A percentile compares a stretch with the other conserved stretches of the same genome.
Conservation (phyloP, 2,888 invertebrate genomes). For the Caenorhabditis sp. region DNA sequence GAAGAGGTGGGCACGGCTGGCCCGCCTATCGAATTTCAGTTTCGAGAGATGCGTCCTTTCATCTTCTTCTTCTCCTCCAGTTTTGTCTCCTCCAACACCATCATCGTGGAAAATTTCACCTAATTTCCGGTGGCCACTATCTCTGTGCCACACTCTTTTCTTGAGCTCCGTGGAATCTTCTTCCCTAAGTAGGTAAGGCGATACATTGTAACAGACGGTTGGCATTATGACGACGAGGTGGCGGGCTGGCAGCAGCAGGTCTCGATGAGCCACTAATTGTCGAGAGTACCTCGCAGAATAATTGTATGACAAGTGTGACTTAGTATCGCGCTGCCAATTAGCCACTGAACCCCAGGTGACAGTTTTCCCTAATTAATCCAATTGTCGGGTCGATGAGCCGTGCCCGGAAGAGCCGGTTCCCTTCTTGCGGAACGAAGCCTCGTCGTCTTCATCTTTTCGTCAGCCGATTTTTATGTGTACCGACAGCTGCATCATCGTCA, state of each 20-base stretch:
- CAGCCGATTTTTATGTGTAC: conserved; percentile 28
- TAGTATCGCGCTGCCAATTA: conserved; percentile 35
- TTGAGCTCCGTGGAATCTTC: not conserved
- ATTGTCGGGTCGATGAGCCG: conserved; percentile 5
- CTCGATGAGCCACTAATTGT: conserved; percentile 18
- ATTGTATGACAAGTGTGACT: conserved; percentile 40
- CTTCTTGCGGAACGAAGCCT: conserved; percentile 4
- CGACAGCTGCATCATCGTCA: conserved; percentile 41
- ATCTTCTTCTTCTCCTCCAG: conserved; percentile 6
- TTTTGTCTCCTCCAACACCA: conserved; percentile 10
- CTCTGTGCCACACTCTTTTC: conserved; percentile 6
- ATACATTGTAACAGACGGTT: conserved; percentile 59
- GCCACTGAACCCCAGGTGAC: conserved; percentile 45
- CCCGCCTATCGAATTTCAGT: conserved; percentile 56
- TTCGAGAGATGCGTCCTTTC: conserved; percentile 34
- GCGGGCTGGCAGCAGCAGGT: conserved; percentile 54
- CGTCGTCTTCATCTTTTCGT: not conserved
- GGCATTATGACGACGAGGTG: conserved; percentile 35
- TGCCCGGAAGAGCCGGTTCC: not conserved
- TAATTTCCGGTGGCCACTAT: conserved; percentile 41
- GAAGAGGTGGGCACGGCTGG: conserved; percentile 46
- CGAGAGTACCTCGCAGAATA: conserved; percentile 19
- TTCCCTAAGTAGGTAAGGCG: conserved; percentile 52
- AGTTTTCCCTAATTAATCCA: conserved; percentile 48
- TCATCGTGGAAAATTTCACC: conserved; percentile 48